phyloP scores from a whole-genome alignment of 2,888 invertebrate genomes.

The Cinara cedri region DNA sequence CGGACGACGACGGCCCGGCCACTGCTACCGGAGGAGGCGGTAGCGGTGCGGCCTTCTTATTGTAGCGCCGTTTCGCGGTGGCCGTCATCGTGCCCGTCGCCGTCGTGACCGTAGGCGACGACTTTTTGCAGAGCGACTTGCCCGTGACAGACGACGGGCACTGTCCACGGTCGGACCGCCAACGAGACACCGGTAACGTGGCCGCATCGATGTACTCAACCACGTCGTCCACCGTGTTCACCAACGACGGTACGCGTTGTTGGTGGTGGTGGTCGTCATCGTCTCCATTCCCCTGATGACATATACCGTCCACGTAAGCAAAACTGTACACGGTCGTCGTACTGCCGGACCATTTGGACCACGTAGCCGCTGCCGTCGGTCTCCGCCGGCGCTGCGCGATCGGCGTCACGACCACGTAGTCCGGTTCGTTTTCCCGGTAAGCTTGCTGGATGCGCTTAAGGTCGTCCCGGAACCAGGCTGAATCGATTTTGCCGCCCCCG shows the following conservation, averaged over 20 bases:
- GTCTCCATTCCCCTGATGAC: not conserved
- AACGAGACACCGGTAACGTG: not conserved
- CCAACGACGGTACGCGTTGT: not conserved
- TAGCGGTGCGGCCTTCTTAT: not conserved
- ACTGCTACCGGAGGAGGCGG: not conserved
- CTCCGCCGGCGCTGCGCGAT: not conserved
- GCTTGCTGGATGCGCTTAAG: slow-evolving; percentile 40
- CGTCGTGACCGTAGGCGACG: not conserved
- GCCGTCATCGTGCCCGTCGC: slow-evolving; percentile 1
- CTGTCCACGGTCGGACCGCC: not conserved
- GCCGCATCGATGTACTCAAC: slow-evolving; percentile 48
- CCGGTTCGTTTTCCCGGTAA: slow-evolving; percentile 33
- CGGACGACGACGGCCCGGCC: not conserved
- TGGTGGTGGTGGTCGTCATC: not conserved
- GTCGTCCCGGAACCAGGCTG: slow-evolving; percentile 45
- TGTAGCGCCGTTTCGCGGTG: slow-evolving; percentile 15
- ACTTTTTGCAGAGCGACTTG: no score
- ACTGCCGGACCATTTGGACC: slow-evolving; percentile 46
- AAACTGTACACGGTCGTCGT: slow-evolving; percentile 54
- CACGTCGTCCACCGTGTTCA: not conserved
- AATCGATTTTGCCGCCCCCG: slow-evolving; percentile 3
- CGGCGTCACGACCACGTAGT: slow-evolving; percentile 37
- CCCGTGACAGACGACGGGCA: not conserved
- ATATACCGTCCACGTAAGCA: slow-evolving; percentile 25
- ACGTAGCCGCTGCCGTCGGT: not conserved